Base-by-base conservation (phyloP, 1,140 invertebrate species). In the Phymorhynchus buccinoides region DNA sequence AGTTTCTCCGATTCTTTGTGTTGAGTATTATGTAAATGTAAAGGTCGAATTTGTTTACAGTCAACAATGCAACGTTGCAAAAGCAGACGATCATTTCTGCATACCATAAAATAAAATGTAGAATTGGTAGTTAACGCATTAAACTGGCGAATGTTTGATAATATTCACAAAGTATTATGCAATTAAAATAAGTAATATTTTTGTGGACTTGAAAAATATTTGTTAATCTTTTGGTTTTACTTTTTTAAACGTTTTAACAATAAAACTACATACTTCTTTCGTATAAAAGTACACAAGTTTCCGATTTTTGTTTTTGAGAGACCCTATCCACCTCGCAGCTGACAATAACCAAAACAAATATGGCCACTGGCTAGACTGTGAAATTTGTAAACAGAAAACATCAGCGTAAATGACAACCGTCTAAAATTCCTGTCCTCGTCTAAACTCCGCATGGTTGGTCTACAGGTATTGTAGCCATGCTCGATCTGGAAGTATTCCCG, bases 401-500 rank as follows among this genome's bases (percentile, higher is more conserved):
- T 44, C 56, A 86, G 37, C 30, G 22, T 32, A 52, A 30, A 77
- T 52, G 27, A 80, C 22, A n/a, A 42, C 30, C 30, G 48, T 79
- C 73, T 80, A 22, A 32, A 56, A 22, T 78, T 39, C 14, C 22
- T 52, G 78, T 35, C 35, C n/a, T 14, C 66, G 37, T 52, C 78
- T 86, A 62, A 71, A 37, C 30, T 18, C 82, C 62, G 62, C 22
- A 80, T 81, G 44, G 81, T 83, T 71, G n/a, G 32, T 41, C 62
- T 41, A 71, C 81, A 68, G 66, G 41, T 39, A 62, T 32, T 66
- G 41, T 78, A 87, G 88, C 82, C 81, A 99, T 99, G 98, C 95
- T 99, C 94, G 97, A 98, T 94, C 95, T 99, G 92, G 97, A 99
- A 95, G 96, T 99, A 91, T 95, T 98, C 90, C 98, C 98, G 87